A percentile compares a stretch with the other conserved stretches of the same genome.
These are phyloP conservation scores for Mesoligia furuncula DNA, from an alignment of 2,888 invertebrate genomes.

Conservation along the genomic window DNA sequence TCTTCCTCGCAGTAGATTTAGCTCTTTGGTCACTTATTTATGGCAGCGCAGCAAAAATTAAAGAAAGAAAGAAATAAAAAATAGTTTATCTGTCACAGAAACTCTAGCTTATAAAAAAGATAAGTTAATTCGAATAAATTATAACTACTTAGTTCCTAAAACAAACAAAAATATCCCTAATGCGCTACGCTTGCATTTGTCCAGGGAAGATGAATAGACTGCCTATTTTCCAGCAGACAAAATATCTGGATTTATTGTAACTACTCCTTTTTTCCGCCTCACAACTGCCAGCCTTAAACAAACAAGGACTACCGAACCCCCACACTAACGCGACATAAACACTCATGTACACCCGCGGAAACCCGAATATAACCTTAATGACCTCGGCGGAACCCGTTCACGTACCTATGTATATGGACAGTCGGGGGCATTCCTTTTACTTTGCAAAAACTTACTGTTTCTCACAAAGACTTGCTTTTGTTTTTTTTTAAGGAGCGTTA, in stretches of 20 bases:
- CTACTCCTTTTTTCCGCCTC: neutral
- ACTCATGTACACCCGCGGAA: slow-evolving; percentile 55
- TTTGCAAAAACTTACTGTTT: slow-evolving; percentile 51
- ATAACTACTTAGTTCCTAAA: neutral
- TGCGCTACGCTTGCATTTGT: neutral
- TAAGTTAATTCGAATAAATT: neutral
- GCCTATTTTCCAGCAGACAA: neutral
- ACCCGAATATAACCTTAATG: slow-evolving; percentile 72
- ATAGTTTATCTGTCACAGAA: neutral
- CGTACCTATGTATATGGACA: slow-evolving; percentile 47
- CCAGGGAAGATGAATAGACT: neutral
- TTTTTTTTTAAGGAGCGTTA: slow-evolving; percentile 41
- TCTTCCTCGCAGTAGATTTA: neutral
- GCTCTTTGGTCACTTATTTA: neutral
- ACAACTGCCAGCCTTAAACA: neutral
- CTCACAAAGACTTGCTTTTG: slow-evolving; percentile 33
- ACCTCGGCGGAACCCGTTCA: slow-evolving; percentile 74
- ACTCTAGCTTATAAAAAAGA: neutral
- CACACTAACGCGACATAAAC: slow-evolving; percentile 38
- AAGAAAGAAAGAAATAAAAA: neutral
- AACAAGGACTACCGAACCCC: slow-evolving; percentile 16
- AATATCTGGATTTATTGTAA: neutral
- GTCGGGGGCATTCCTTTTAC: slow-evolving; percentile 63
- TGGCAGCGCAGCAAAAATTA: neutral
- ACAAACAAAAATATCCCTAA: neutral